Base-by-base conservation (phyloP, 2,888 invertebrate genomes). In the Mongoloraphidia duomilia region DNA sequence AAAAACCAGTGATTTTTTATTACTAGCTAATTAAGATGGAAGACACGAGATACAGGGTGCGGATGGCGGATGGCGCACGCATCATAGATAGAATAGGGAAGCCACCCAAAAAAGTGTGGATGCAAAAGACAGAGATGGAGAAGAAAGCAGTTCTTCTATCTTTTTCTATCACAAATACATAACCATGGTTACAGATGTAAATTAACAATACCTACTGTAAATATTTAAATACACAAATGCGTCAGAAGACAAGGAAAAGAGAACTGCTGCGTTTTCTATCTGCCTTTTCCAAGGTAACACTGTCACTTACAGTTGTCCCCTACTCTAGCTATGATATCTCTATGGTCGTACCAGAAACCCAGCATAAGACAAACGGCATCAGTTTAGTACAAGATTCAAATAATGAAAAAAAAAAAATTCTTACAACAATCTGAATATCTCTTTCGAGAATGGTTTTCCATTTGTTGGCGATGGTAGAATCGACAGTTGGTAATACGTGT, bases 401-500 rank as follows among this genome's bases (percentile, higher is more conserved):
- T n/a, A 26, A 34, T 33, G 41, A 41, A 33, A 6, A 41, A 9
- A 40, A 17, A 33, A 34, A 47, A 71, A 79, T 26, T 26, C 26
- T 69, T 63, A 88, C 89, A 66, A 89, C 79, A 63, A 91, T 82
- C 62, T 87, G 83, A 52, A 79, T 82, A 49, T 83, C 80, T 17
- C 75, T 71, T 4, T 76, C 76, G 58, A 90, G 71, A 50, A 82
- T 76, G 62, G 82, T 82, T 64, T 79, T 79, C 79, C 84, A 84
- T 63, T 83, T 84, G 49, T 83, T 79, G 65, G 80, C 79, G 47
- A 88, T 81, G n/a, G 82, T 73, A 40, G 77, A 71, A 51, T 79
- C 78, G 50, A 80, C 82, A n/a, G 73, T 72, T 26, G 78, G 68
- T 47, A 60, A 62, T 50, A 65, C 64, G 47, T 65, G 61, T 35